Evolutionary conservation across 2,797 vertebrate genomes (phyloP), one percentile per base, ranked within the genome.

Genomic region (Lacerta bilineata): DNA sequence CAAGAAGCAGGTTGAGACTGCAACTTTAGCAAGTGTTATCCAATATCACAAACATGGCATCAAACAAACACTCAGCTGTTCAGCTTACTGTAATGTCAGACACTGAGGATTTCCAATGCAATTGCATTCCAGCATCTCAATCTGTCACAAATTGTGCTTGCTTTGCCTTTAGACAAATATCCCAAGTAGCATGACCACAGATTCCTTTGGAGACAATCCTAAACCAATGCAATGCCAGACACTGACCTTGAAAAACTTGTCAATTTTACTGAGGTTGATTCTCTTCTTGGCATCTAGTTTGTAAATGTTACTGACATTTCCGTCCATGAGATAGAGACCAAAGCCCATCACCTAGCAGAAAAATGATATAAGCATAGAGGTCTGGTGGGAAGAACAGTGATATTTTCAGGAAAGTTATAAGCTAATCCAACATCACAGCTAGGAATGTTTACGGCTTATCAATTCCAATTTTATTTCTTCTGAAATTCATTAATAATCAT

Each of bases 231-330:
- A 71, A 85, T 66, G 43, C 55, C 85, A 80, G 78, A 55, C 81
- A 93, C 97, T 97, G 90, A 98, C 98, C 98, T 98, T 98, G 94
- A 98, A 98, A 89, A 98, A 98, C 91, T 98, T 98, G 95, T 98
- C 98, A 74, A 98, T 98, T 96, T 98, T 98, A 95, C 98, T 97
- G 77, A 98, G 97, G 95, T 98, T 98, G 95, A 98, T 98, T 95
- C 98, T 97, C 93, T 98, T 98, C 97, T 98, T 98, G 93, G 98
- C 97, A 8, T 98, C 98, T 96, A 98, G 83, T 92, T 98, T 98
- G 93, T 98, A 98, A 93, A 98, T 98, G 94, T 98, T 98, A 94
- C 98, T 98, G 93, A 98, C 97, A 1, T 97, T 98, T 84, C 98
- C 98, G 85, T 98, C 98, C 98, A 98, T 98, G 91, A 98, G 95